phyloP scores from a whole-genome alignment of 2,113 vertebrate genomes.

The Centropristis striata region DNA sequence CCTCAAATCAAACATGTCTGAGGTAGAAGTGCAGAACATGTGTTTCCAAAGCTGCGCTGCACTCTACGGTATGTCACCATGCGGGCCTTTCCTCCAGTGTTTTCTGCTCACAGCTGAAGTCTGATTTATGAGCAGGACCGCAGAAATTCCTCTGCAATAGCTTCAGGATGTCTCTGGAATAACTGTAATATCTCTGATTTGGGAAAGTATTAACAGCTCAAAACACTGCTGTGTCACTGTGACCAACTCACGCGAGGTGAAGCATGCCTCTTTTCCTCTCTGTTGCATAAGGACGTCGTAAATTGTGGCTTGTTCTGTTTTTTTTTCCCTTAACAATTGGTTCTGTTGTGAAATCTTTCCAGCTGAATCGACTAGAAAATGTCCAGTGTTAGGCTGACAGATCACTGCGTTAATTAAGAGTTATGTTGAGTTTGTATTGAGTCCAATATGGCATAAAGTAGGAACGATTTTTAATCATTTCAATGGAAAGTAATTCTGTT shows the following conservation, averaged over 20 bases:
- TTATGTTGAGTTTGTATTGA: background rate
- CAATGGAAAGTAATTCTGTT: background rate
- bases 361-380: background rate
- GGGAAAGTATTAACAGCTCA: slow-evolving; percentile 73
- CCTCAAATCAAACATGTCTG: slow-evolving; percentile 35
- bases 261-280: background rate
- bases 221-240: slow-evolving; percentile 57
- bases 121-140: slow-evolving; percentile 76
- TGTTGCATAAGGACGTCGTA: background rate
- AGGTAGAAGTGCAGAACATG: slow-evolving; percentile 44
- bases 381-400: background rate
- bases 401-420: background rate
- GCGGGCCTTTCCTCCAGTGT: slow-evolving; percentile 25
- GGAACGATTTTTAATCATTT: background rate
- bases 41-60: slow-evolving; percentile 43
- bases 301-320: background rate
- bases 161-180: slow-evolving; percentile 80
- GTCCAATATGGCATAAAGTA: background rate
- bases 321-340: slow-evolving; percentile 26
- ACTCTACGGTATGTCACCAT: slow-evolving; percentile 33
- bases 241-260: slow-evolving; percentile 56
- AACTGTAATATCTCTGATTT: slow-evolving; percentile 70
- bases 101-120: slow-evolving; percentile 58
- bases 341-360: slow-evolving; percentile 3
- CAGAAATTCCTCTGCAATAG: slow-evolving; percentile 81